Evolutionary conservation across 2,797 vertebrate genomes (phyloP).

Genomic region (Eptatretus atami): DNA sequence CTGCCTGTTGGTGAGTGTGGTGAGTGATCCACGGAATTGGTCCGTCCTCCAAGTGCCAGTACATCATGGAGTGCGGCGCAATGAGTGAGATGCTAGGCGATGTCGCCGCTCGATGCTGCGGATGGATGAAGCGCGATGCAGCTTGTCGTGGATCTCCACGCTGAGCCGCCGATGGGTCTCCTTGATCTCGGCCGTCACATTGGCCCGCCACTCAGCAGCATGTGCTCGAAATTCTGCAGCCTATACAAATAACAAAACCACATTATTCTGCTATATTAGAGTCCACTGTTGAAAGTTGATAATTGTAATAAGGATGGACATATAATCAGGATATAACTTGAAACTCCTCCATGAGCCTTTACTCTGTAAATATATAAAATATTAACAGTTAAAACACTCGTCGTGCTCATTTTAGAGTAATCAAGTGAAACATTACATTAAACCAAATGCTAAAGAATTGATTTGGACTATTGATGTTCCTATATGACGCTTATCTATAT

Average conservation of each 20-base stretch:
- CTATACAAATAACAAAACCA: conserved; percentile 14
- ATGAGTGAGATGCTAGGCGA: not conserved
- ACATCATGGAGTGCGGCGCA: not conserved
- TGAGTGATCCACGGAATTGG: not conserved
- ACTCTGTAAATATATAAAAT: no score
- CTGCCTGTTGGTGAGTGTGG: conserved; percentile 1
- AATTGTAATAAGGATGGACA: no score
- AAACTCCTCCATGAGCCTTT: no score
- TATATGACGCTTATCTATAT: no score
- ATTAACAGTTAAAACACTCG: no score
- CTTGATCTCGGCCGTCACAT: conserved; percentile 86
- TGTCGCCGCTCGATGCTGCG: not conserved
- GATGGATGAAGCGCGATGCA: conserved; percentile 73
- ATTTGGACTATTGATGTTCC: no score
- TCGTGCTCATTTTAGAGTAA: no score
- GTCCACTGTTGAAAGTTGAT: no score
- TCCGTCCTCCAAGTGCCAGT: not conserved
- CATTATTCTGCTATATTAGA: no score
- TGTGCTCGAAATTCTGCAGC: conserved; percentile 85
- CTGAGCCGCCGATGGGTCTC: conserved; percentile 68
- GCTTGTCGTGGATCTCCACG: conserved; percentile 86
- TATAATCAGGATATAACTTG: no score
- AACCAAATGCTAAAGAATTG: no score
- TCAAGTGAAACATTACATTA: no score
- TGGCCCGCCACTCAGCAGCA: conserved; percentile 87